Evolutionary conservation across 2,888 invertebrate species (phyloP).

Genomic region (Leucozona laternaria): DNA sequence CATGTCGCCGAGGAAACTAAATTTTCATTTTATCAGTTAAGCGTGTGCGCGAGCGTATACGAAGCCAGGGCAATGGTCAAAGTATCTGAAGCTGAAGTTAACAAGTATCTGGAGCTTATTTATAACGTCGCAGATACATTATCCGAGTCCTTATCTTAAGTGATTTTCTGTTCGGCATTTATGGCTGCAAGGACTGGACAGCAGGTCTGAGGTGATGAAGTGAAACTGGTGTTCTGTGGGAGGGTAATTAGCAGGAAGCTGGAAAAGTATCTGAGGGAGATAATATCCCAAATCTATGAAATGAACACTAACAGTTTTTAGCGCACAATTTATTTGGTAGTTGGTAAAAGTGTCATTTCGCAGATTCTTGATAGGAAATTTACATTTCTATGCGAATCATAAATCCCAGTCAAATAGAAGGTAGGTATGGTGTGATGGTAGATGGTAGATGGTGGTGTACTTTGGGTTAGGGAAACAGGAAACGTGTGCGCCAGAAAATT

Average conservation of each 20-base stretch:
- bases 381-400: slow-evolving; percentile 56
- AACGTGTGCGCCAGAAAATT: slow-evolving; percentile 21
- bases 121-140: slow-evolving; percentile 71
- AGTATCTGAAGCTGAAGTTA: slow-evolving; percentile 19
- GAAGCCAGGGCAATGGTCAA: slow-evolving; percentile 29
- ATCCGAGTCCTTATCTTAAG: slow-evolving; percentile 67
- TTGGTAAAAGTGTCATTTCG: slow-evolving; percentile 30
- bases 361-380: slow-evolving; percentile 57
- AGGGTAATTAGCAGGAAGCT: slow-evolving; percentile 68
- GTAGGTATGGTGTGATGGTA: neutral
- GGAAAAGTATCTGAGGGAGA: slow-evolving; percentile 6
- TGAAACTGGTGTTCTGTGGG: slow-evolving; percentile 53
- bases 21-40: slow-evolving; percentile 61
- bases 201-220: slow-evolving; percentile 4
- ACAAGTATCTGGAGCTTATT: slow-evolving; percentile 71
- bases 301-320: neutral
- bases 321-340: slow-evolving; percentile 35
- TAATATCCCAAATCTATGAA: slow-evolving; percentile 1
- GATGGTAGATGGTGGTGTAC: neutral
- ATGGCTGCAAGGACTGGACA: slow-evolving; percentile 21
- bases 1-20: slow-evolving; percentile 9
- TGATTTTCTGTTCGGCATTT: slow-evolving; percentile 55
- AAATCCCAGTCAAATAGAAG: slow-evolving; percentile 43
- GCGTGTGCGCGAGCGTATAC: slow-evolving; percentile 21
- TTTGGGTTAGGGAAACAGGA: slow-evolving; percentile 20